Conservation (phyloP, 2,113 vertebrate genomes). For the Chaetops frenatus region DNA sequence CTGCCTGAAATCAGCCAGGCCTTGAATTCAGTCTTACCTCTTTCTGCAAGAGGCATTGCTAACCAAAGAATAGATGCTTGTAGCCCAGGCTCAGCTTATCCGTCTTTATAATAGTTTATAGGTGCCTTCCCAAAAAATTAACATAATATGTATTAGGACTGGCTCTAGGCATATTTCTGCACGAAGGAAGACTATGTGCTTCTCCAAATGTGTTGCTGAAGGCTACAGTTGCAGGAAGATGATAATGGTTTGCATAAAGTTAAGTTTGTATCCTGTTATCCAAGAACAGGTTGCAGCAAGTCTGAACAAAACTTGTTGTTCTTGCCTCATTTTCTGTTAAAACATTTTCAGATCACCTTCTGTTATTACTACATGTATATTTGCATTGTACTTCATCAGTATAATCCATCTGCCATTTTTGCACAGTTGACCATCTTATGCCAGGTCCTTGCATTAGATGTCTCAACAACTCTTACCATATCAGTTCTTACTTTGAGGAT, state of each 20-base stretch:
- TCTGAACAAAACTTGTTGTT: not conserved
- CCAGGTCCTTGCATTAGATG: not conserved
- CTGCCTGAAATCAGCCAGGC: not conserved
- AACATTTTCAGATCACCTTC: not conserved
- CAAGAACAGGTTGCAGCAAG: not conserved
- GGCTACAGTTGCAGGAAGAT: not conserved
- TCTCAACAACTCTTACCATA: not conserved
- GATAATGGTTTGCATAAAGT: not conserved
- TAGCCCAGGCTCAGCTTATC: not conserved
- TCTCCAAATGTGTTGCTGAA: not conserved
- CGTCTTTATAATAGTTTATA: not conserved
- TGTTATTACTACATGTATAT: not conserved
- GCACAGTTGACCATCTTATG: not conserved
- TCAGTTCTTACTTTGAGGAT: not conserved
- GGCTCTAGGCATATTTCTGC: not conserved
- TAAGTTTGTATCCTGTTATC: not conserved
- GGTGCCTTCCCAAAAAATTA: not conserved
- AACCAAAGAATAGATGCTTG: not conserved
- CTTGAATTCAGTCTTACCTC: not conserved
- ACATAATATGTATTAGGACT: not conserved
- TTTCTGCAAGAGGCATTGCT: not conserved
- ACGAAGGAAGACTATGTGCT: not conserved
- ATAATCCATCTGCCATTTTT: not conserved
- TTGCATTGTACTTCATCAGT: not conserved
- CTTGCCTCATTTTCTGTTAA: not conserved